Evolutionary conservation across 2,797 vertebrate genomes (phyloP).

Genomic region (Toxotes lorentzi): DNA sequence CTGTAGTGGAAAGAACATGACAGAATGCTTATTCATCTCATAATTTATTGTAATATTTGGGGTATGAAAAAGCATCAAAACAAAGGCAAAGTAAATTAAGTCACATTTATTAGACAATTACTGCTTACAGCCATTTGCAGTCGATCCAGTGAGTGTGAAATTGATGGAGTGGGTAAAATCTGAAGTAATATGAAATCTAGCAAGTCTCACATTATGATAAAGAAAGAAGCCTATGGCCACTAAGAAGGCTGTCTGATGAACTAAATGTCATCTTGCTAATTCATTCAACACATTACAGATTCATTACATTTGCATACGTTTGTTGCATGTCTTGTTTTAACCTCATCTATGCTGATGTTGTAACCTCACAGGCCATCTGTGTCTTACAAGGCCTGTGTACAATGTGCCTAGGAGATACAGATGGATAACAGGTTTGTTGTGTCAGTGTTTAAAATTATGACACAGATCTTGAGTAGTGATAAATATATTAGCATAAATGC

Average conservation of each 20-base stretch:
- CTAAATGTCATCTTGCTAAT: constrained; percentile 62
- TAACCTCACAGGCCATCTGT: constrained; percentile 64
- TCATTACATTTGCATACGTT: constrained; percentile 68
- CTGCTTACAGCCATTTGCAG: constrained; percentile 35
- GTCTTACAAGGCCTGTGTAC: constrained; percentile 27
- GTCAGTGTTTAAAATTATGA: constrained; percentile 33
- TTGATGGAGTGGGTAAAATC: constrained; percentile 47
- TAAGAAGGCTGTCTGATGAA: constrained; percentile 48
- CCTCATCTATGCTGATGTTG: constrained; percentile 55
- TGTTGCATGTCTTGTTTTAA: constrained; percentile 55
- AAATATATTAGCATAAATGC: constrained; percentile 4
- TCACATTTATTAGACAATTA: constrained; percentile 32
- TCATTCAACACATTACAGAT: constrained; percentile 67
- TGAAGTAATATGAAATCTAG: constrained; percentile 56
- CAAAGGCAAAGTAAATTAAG: constrained; percentile 8
- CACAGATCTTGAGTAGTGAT: constrained; percentile 15
- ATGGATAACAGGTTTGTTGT: constrained; percentile 24
- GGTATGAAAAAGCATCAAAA: not conserved
- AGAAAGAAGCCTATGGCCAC: constrained; percentile 42
- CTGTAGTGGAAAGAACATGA: not conserved
- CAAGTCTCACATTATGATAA: constrained; percentile 37
- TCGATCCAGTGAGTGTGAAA: constrained; percentile 40
- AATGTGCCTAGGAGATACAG: constrained; percentile 17
- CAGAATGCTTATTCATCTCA: not conserved
- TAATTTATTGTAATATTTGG: not conserved